A percentile compares a stretch with the other conserved stretches of the same genome.
phyloP scores from a whole-genome alignment of 2,797 vertebrate species.

The Gadopsis bispinosus region DNA sequence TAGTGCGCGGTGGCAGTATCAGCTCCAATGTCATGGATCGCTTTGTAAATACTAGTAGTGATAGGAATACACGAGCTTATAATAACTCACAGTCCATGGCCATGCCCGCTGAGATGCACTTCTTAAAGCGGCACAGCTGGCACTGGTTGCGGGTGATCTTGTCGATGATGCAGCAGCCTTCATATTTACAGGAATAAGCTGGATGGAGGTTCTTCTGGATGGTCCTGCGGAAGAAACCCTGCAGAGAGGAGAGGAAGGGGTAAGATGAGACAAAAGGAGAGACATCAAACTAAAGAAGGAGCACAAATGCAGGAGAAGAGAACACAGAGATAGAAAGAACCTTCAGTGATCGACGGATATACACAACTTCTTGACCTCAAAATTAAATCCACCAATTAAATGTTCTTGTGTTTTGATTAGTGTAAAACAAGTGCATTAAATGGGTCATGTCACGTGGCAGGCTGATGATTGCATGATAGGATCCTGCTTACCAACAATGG shows the following conservation, averaged over 20 bases:
- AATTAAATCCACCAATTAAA: constrained; percentile 35
- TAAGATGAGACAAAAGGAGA: too few species aligned
- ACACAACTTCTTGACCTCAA: neutral
- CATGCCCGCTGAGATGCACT: constrained; percentile 98
- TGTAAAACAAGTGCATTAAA: constrained; percentile 32
- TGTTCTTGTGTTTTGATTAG: constrained; percentile 35
- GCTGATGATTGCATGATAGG: constrained; percentile 29
- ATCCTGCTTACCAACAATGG: neutral
- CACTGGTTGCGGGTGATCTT: constrained; percentile 99
- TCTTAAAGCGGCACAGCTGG: constrained; percentile 98
- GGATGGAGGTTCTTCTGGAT: constrained; percentile 99
- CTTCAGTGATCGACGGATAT: constrained; percentile 1
- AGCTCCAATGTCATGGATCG: neutral
- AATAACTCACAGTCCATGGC: constrained; percentile 96
- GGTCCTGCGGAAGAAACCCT: constrained; percentile 98
- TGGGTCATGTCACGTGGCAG: constrained; percentile 43
- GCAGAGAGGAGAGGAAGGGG: constrained; percentile 2
- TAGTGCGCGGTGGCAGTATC: neutral
- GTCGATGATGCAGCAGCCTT: constrained; percentile 96
- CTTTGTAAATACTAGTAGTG: neutral
- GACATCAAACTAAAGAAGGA: neutral
- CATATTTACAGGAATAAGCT: constrained; percentile 96
- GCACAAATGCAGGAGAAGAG: neutral
- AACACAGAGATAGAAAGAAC: neutral
- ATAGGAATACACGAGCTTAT: neutral